Evolutionary conservation across 2,888 invertebrate genomes (phyloP), one percentile per base, ranked within the genome.

Genomic region (Polylopha cassiicola): DNA sequence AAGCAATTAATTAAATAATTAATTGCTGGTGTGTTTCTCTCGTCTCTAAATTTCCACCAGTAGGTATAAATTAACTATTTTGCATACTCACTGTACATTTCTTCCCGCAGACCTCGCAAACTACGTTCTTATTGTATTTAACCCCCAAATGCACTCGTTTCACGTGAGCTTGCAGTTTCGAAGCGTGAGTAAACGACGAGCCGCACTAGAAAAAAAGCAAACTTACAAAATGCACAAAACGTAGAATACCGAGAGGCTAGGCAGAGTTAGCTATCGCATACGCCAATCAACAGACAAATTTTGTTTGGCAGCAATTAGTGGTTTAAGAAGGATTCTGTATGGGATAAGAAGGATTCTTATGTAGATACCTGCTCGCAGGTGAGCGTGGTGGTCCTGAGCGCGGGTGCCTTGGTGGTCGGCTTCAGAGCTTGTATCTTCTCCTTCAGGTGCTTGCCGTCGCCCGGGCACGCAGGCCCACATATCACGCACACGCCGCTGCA

Each of bases 71-170:
- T 8, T 13, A 4, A 24, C 5, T 7, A 6, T 16, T 33, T 24
- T 8, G 10, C 10, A 10, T 2, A 66, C 74, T 72, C 11, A 82
- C 82, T 17, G 71, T 72, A 34, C 74, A 84, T 5, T 70, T 70
- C 47, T 70, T 73, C 0, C 82, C 82, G 50, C 82, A 82, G 0
- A 74, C 50, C 39, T 82, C 82, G 27, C 82, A 82, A 0, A 82
- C 77, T 0, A 79, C 60, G 7, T 76, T 68, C 53, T 68, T 76
- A 34, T 73, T 63, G 33, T 77, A 74, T 11, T 73, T 75, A 0
- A 73, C 8, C 0, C 81, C 81, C 4, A 78, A 46, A 16, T 82
- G 82, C 0, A 67, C 58, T 0, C 75, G 46, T 0, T 58, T 59
- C 1, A 73, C 51, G 47, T 84, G 84, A 0, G 67, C 69, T 2